Evolutionary conservation across 1,140 invertebrate species (phyloP).

Genomic region (Agrypnia vestita): DNA sequence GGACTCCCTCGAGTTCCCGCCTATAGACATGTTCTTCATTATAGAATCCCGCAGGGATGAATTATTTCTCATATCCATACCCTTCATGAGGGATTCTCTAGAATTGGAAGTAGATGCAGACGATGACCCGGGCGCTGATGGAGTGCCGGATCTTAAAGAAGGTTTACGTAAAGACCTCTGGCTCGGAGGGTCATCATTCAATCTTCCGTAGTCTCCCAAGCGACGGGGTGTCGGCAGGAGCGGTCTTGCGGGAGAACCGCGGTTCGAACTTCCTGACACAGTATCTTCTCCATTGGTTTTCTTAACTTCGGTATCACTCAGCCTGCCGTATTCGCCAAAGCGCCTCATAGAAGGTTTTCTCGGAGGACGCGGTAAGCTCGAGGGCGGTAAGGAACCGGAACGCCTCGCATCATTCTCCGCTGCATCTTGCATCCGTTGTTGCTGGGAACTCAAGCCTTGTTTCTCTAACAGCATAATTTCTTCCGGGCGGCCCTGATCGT

Average conservation of each 20-base stretch:
- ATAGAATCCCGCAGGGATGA: constrained; percentile 54
- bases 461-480: constrained; percentile 84
- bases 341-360: constrained; percentile 73
- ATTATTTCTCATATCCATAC: constrained; percentile 65
- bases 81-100: constrained; percentile 68
- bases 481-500: constrained; percentile 73
- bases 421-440: constrained; percentile 77
- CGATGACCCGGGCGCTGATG: constrained; percentile 71
- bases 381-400: constrained; percentile 74
- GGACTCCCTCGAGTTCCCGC: constrained; percentile 62
- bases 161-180: constrained; percentile 68
- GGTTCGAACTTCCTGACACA: constrained; percentile 65
- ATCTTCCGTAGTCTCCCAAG: constrained; percentile 75
- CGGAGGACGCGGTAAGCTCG: constrained; percentile 80
- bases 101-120: constrained; percentile 70
- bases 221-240: constrained; percentile 75
- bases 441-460: constrained; percentile 83
- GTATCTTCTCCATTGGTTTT: constrained; percentile 71
- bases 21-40: constrained; percentile 59
- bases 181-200: constrained; percentile 73
- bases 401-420: constrained; percentile 68
- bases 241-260: constrained; percentile 74
- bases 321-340: constrained; percentile 74
- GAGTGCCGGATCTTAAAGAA: constrained; percentile 65
- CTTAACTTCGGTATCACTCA: constrained; percentile 74